Evolutionary conservation across 2,113 vertebrate species (phyloP), one percentile per base, ranked within the genome.

Genomic region (Lutjanus erythropterus): DNA sequence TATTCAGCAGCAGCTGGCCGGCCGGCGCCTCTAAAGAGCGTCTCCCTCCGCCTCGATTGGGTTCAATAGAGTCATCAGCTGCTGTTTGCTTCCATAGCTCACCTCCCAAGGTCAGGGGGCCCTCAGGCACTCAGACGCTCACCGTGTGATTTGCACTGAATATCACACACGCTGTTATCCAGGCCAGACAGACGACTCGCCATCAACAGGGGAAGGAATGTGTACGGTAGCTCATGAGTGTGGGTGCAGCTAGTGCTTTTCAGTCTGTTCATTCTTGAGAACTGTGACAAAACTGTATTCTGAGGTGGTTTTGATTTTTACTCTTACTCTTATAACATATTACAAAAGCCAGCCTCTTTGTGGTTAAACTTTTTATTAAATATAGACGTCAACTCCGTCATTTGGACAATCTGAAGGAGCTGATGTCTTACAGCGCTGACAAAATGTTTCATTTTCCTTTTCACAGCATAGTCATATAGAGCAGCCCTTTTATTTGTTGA

Each of bases 61-160:
- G 75, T 55, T 87, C 67, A 79, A 62, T 61, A 61, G 71, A 71
- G 75, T 64, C 71, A 49, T 84, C 74, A 71, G 67, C 37, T 0
- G 9, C 52, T 9, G 53, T 31, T 15, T 42, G 50, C 59, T 41
- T 46, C 59, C 49, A 59, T 37, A 19, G 44, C 56, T 61, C 33
- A 3, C 47, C 37, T 59, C 61, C 46, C 56, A 79, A 80, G 67
- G 84, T 80, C 35, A 15, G 18, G 14, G 15, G 31, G 52, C 65
- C 79, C 67, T 69, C 62, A 66, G 67, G 65, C 62, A 27, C 67
- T 49, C 70, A 69, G 52, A 68, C 53, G n/a, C 71, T 42, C 81
- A 29, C 64, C 23, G 15, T 72, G 72, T 18, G 58, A 41, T 70
- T 65, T 66, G 61, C 49, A n/a, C 49, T 29, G 53, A 70, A 70